Conservation (phyloP, 2,888 invertebrate species). For the Tetragnatha montana region DNA sequence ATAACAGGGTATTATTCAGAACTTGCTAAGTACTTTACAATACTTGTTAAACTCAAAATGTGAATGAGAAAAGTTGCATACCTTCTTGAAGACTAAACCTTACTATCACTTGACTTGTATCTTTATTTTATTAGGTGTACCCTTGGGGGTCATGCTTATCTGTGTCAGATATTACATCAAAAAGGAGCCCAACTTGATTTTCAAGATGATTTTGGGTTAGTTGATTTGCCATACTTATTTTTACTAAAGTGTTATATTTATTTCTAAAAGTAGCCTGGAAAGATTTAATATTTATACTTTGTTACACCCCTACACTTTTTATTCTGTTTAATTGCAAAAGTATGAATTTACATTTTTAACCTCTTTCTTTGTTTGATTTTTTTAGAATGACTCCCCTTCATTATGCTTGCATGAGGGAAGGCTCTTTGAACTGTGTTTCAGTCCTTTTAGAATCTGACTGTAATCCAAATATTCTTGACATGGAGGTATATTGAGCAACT, state of each 20-base stretch:
- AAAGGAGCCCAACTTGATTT: constrained; percentile 76
- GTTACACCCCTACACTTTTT: not conserved
- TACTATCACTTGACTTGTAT: not conserved
- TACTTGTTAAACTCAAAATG: too few relatives aligned
- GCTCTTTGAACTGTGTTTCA: constrained; percentile 77
- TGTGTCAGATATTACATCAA: constrained; percentile 76
- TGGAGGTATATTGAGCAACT: constrained; percentile 74
- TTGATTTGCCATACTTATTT: not conserved
- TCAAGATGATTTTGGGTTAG: constrained; percentile 75
- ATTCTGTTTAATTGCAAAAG: not conserved
- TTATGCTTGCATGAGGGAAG: constrained; percentile 76
- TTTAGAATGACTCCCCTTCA: constrained; percentile 76
- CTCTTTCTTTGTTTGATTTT: not conserved
- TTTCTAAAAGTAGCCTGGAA: not conserved
- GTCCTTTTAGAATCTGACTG: constrained; percentile 76
- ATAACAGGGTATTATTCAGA: not conserved
- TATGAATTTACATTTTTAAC: not conserved
- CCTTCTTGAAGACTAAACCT: too few relatives aligned
- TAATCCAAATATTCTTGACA: constrained; percentile 75
- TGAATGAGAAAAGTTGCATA: too few relatives aligned
- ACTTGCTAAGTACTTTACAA: too few relatives aligned
- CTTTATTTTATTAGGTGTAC: constrained; percentile 75
- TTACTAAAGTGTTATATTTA: not conserved
- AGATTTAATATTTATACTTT: not conserved
- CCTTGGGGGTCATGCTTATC: constrained; percentile 76